Percentiles rank a stretch among this genome's conserved stretches.
Evolutionary conservation across 1,140 invertebrate genomes (phyloP).

Genomic region (Heliconius melpomene): DNA sequence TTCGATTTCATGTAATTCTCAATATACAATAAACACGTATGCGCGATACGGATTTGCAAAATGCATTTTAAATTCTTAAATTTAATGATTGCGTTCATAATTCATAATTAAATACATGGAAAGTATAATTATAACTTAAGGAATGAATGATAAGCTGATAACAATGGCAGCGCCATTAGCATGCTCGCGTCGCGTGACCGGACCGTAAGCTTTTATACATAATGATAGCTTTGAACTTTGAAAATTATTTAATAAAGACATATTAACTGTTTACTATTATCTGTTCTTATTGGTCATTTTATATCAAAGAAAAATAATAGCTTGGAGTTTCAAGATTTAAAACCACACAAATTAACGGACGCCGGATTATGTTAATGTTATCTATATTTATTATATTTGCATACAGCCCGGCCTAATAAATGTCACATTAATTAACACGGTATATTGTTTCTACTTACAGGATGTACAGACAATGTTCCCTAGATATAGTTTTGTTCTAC

Average conservation of each 20-base stretch:
- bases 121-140: constrained; percentile 54
- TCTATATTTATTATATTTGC: constrained; percentile 11
- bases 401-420: constrained; percentile 12
- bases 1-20: constrained; percentile 67
- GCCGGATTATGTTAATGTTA: not conserved
- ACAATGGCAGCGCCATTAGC: not conserved
- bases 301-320: not conserved
- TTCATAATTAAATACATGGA: constrained; percentile 60
- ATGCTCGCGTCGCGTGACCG: not conserved
- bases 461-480: not conserved
- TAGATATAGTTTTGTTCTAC: not conserved
- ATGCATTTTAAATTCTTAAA: constrained; percentile 63
- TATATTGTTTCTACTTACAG: constrained; percentile 7
- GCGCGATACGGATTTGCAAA: constrained; percentile 55
- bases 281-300: not conserved
- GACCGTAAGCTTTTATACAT: constrained; percentile 1
- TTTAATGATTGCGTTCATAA: constrained; percentile 45
- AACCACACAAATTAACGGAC: not conserved
- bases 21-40: constrained; percentile 64
- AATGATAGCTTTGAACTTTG: constrained; percentile 11
- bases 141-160: constrained; percentile 50
- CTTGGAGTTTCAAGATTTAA: not conserved
- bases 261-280: not conserved
- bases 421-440: not conserved
- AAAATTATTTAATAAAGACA: not conserved